These are phyloP conservation scores for Vulpes lagopus DNA, from an alignment of 2,113 vertebrate genomes.

Conservation along the genomic window DNA sequence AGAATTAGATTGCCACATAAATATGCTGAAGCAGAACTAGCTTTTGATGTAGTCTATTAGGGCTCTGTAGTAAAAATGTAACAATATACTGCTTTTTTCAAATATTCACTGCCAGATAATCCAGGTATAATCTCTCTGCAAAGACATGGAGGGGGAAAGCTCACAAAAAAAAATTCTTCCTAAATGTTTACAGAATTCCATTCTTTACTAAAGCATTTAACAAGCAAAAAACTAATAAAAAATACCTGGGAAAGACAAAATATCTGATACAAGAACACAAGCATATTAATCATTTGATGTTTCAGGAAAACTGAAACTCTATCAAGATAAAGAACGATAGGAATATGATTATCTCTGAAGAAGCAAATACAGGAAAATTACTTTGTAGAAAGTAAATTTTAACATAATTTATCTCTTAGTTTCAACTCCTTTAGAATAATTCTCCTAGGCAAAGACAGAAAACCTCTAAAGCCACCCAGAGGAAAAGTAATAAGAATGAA, in stretches of 20 bases:
- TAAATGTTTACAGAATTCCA: conserved; percentile 1
- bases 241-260: background rate
- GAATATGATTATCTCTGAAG: background rate
- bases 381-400: conserved; percentile 19
- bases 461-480: background rate
- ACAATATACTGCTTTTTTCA: conserved; percentile 15
- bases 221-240: background rate
- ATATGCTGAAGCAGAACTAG: background rate
- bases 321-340: background rate
- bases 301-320: conserved; percentile 39
- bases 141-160: background rate
- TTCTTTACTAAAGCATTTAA: conserved; percentile 40
- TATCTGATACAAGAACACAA: conserved; percentile 36
- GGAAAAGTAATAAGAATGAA: background rate
- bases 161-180: conserved; percentile 15
- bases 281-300: background rate
- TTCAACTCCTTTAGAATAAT: background rate
- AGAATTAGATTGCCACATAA: background rate
- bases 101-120: background rate
- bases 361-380: conserved; percentile 44
- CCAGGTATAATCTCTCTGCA: background rate
- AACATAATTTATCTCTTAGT: background rate
- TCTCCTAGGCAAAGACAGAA: conserved; percentile 17
- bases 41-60: background rate
- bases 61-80: background rate